phyloP scores from a whole-genome alignment of 2,797 vertebrate species.

The Fringilla coelebs region DNA sequence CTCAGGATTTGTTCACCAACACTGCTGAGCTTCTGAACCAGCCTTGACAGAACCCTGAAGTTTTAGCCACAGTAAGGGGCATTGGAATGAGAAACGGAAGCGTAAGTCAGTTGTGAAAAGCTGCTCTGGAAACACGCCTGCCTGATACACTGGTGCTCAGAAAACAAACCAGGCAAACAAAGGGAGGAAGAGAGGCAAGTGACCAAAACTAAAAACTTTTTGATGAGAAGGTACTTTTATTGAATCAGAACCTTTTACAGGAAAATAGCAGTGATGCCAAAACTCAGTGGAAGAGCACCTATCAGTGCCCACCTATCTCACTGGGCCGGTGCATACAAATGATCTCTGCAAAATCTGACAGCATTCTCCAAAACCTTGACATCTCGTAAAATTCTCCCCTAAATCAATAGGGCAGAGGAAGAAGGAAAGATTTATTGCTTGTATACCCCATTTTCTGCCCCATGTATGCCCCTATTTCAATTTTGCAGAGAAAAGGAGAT shows the following conservation, averaged over 20 bases:
- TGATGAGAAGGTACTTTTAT: background rate
- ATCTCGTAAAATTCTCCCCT: background rate
- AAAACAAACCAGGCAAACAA: background rate
- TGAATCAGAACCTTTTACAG: background rate
- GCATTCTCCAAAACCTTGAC: background rate
- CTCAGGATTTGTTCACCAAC: slow-evolving; percentile 9
- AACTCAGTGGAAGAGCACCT: background rate
- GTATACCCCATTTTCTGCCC: background rate
- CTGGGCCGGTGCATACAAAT: background rate
- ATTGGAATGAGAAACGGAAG: background rate
- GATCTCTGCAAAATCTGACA: background rate
- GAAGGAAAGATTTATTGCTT: background rate
- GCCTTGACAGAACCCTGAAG: slow-evolving; percentile 30
- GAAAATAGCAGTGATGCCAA: background rate
- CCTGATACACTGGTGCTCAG: background rate
- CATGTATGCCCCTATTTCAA: background rate
- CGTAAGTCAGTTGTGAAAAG: background rate
- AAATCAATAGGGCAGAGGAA: background rate
- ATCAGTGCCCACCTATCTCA: background rate
- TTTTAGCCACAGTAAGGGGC: slow-evolving; percentile 1
- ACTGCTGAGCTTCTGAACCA: background rate
- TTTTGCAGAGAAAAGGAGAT: background rate
- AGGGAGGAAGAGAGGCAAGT: background rate
- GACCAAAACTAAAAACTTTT: background rate
- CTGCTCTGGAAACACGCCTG: background rate